Evolutionary conservation across 2,888 invertebrate genomes (phyloP).

Genomic region (Trypoxylon attenuatum): DNA sequence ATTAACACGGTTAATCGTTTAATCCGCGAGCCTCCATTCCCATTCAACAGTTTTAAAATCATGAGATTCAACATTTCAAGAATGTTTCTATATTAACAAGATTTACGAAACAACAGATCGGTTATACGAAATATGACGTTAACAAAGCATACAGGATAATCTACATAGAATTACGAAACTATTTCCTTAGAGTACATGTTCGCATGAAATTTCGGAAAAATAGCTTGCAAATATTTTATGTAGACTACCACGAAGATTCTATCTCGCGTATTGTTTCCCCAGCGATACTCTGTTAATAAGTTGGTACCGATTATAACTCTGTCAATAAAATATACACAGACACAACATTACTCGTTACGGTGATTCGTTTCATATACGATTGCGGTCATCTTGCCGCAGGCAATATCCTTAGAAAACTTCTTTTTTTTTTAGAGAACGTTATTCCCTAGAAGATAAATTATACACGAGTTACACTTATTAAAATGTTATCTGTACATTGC

Average conservation of each 20-base stretch:
- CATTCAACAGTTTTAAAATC: background rate
- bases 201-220: background rate
- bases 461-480: too few species aligned
- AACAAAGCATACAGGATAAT: background rate
- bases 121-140: background rate
- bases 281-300: too few species aligned
- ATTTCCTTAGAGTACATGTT: background rate
- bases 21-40: too few species aligned
- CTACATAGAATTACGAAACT: too few species aligned
- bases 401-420: too few species aligned
- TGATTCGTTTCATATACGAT: background rate
- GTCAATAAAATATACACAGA: background rate
- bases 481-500: too few species aligned
- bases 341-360: background rate
- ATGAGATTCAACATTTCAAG: background rate
- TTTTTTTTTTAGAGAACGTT: too few species aligned
- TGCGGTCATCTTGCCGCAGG: background rate
- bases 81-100: background rate
- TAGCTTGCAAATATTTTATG: too few species aligned
- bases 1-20: too few species aligned
- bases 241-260: too few species aligned
- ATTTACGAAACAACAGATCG: background rate
- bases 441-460: too few species aligned
- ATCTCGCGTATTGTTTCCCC: too few species aligned
- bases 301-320: background rate